phyloP scores from a whole-genome alignment of 2,888 invertebrate genomes.

The Chrysina gloriosa region DNA sequence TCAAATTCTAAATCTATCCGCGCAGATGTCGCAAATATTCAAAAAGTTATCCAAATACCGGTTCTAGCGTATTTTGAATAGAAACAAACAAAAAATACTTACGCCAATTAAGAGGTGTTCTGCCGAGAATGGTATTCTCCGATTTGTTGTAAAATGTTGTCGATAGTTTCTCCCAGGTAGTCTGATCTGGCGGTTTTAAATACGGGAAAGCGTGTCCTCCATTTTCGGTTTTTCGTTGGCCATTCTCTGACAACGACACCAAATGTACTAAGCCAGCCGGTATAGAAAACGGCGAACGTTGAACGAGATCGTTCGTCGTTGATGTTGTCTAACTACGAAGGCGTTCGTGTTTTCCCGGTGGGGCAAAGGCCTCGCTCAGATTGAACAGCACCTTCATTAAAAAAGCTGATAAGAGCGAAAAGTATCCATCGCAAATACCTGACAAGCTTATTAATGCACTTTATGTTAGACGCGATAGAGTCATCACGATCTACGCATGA shows the following conservation, averaged over 20 bases:
- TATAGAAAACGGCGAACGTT: constrained; percentile 1
- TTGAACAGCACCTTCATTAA: not conserved
- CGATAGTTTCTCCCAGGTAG: constrained; percentile 50
- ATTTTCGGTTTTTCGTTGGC: constrained; percentile 52
- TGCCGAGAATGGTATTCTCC: constrained; percentile 72
- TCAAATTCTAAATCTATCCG: not conserved
- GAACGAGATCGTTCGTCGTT: not conserved
- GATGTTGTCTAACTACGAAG: constrained; percentile 6
- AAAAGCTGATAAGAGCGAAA: constrained; percentile 14
- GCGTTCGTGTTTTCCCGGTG: constrained; percentile 3
- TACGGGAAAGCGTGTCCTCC: constrained; percentile 54
- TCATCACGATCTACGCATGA: not conserved
- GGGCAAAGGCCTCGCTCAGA: constrained; percentile 30
- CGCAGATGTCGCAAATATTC: constrained; percentile 6
- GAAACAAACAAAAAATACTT: constrained; percentile 59
- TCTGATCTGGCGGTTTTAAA: constrained; percentile 51
- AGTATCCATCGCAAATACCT: constrained; percentile 1
- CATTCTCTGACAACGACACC: constrained; percentile 43
- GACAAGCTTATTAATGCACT: not conserved
- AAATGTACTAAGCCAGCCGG: constrained; percentile 10
- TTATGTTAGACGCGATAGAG: not conserved
- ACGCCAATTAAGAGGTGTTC: constrained; percentile 77
- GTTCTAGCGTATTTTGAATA: not conserved
- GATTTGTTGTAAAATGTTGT: constrained; percentile 67
- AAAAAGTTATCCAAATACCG: not conserved